phyloP scores from a whole-genome alignment of 92 coral and sea anemone species.

The Phenganax marumi region DNA sequence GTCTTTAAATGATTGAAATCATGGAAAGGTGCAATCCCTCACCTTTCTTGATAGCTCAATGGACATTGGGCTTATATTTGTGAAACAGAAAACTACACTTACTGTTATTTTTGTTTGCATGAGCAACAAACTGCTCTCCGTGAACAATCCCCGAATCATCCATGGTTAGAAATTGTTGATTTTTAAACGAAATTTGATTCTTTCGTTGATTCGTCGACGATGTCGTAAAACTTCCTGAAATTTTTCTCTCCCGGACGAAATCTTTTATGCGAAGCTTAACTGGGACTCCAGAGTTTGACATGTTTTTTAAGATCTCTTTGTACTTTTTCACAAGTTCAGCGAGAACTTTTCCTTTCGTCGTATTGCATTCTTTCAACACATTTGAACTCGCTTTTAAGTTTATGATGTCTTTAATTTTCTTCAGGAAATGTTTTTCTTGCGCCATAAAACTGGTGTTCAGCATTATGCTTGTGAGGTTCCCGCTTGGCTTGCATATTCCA shows the following conservation, averaged over 20 bases:
- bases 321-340: slow-evolving; percentile 10
- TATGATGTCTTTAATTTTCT: background rate
- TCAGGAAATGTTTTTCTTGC: background rate
- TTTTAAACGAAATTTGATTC: slow-evolving; percentile 11
- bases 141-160: background rate
- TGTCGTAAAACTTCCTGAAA: background rate
- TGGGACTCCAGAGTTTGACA: background rate
- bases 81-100: background rate
- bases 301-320: background rate
- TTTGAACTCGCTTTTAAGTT: slow-evolving; percentile 2
- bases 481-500: background rate
- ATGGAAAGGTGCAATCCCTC: too few species aligned
- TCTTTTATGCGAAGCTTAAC: background rate
- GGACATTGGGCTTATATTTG: too few species aligned
- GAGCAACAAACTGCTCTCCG: background rate
- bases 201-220: slow-evolving; percentile 15
- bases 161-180: background rate
- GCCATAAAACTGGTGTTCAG: background rate
- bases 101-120: background rate
- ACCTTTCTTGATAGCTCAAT: too few species aligned
- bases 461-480: background rate
- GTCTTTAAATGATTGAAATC: too few species aligned
- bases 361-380: slow-evolving; percentile 20
- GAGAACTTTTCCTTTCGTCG: slow-evolving; percentile 1
- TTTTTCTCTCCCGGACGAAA: background rate